A percentile compares a stretch with the other conserved stretches of the same genome.
These are phyloP conservation scores for Struthio camelus DNA, from an alignment of 2,113 vertebrate species.

Conservation along the genomic window DNA sequence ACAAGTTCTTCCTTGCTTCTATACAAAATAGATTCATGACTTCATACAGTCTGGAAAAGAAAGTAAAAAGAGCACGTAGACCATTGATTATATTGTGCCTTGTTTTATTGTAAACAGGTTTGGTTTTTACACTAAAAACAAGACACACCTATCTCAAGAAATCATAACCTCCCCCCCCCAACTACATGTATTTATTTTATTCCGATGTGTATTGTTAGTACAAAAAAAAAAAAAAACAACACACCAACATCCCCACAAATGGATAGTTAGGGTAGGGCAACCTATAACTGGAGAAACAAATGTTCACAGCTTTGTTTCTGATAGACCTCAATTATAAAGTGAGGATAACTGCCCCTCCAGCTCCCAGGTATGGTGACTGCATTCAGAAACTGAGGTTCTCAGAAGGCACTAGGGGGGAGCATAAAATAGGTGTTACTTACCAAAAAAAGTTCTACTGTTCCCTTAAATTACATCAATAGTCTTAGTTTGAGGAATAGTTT, in stretches of 20 bases:
- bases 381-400: not conserved
- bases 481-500: not conserved
- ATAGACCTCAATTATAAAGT: not conserved
- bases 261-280: too few species aligned
- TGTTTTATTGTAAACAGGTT: not conserved
- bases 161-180: too few species aligned
- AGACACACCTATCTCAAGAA: too few species aligned
- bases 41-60: not conserved
- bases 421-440: too few species aligned
- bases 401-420: not conserved
- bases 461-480: not conserved
- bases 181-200: too few species aligned
- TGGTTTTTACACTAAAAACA: not conserved
- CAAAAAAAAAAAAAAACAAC: too few species aligned
- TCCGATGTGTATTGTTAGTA: too few species aligned
- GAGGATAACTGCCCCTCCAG: not conserved
- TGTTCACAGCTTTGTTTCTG: too few species aligned
- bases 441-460: not conserved
- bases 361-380: not conserved
- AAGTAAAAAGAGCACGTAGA: too few species aligned
- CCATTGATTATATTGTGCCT: too few species aligned
- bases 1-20: not conserved
- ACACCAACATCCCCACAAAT: too few species aligned
- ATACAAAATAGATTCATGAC: not conserved
- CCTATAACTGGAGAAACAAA: too few species aligned